phyloP scores from a whole-genome alignment of 2,113 vertebrate genomes.

The Chloebia gouldiae region DNA sequence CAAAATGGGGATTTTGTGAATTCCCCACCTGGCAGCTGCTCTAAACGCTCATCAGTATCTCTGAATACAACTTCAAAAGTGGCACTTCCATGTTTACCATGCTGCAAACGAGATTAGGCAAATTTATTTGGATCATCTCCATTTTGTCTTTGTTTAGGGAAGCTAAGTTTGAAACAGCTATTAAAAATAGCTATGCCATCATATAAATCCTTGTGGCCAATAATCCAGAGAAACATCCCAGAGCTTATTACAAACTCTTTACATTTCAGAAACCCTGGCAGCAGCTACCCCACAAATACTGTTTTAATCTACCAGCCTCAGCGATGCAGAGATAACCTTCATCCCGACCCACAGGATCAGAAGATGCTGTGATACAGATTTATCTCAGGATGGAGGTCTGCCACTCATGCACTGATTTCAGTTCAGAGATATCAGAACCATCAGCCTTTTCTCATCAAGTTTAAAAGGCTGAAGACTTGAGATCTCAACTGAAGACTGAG shows the following conservation, averaged over 20 bases:
- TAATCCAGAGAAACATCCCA: not conserved
- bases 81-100: not conserved
- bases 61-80: not conserved
- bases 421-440: not conserved
- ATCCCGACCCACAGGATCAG: not conserved
- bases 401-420: not conserved
- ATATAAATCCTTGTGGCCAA: not conserved
- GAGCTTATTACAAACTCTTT: not conserved
- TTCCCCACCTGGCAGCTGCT: not conserved
- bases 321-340: not conserved
- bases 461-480: not conserved
- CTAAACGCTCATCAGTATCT: not conserved
- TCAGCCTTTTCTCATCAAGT: not conserved
- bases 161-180: not conserved
- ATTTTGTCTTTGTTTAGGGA: not conserved
- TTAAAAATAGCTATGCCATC: not conserved
- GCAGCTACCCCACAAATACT: not conserved
- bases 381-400: not conserved
- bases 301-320: not conserved
- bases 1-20: not conserved
- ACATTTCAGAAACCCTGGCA: not conserved
- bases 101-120: not conserved
- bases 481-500: not conserved
- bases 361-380: not conserved
- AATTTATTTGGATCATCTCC: not conserved